Evolutionary conservation across 2,888 invertebrate genomes (phyloP).

Genomic region (Theretra japonica): DNA sequence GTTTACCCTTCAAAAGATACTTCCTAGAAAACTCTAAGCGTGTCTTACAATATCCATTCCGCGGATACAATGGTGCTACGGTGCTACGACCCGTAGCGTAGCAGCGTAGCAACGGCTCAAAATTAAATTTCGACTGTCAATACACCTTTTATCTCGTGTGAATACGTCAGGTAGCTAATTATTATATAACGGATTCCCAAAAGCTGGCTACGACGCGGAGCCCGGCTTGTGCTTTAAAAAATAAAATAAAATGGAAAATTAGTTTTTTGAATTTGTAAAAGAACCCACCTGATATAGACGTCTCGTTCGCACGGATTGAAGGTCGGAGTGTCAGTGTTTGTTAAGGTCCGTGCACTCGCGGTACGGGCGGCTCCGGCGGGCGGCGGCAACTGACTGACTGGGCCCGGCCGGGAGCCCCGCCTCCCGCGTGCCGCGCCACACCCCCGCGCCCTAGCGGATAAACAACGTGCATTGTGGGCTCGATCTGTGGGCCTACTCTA

Average conservation of each 20-base stretch:
- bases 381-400: constrained; percentile 74
- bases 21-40: constrained; percentile 41
- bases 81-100: constrained; percentile 43
- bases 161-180: constrained; percentile 15
- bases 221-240: background rate
- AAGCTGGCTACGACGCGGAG: constrained; percentile 3
- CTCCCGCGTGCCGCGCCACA: constrained; percentile 53
- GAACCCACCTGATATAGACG: constrained; percentile 78
- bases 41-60: constrained; percentile 37
- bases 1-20: constrained; percentile 35
- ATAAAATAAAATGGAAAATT: constrained; percentile 7
- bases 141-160: constrained; percentile 38
- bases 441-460: constrained; percentile 77
- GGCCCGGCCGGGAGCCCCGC: constrained; percentile 78
- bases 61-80: constrained; percentile 48
- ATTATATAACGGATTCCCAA: constrained; percentile 10
- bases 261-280: constrained; percentile 50
- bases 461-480: constrained; percentile 84
- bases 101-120: constrained; percentile 45
- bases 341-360: constrained; percentile 69
- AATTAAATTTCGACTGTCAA: constrained; percentile 35
- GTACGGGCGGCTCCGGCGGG: constrained; percentile 65
- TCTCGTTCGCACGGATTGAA: constrained; percentile 81
- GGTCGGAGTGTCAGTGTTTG: constrained; percentile 74
- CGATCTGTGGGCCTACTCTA: constrained; percentile 74